Evolutionary conservation across 2,888 invertebrate species (phyloP).

Genomic region (Pristionchus japonicus): DNA sequence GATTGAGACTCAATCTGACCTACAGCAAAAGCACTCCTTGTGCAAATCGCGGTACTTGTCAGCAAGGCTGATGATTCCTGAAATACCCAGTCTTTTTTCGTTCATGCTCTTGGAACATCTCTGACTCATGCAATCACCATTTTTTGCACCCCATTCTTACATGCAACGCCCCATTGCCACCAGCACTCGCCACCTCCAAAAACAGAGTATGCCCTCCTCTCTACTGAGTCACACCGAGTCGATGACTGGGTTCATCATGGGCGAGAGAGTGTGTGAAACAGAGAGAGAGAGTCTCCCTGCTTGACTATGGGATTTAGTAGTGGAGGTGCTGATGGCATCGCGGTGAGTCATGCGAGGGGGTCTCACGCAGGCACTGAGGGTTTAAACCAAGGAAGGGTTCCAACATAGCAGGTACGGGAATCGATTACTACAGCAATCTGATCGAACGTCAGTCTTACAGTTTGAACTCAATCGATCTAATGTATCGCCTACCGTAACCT

Average conservation of each 20-base stretch:
- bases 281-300: neutral
- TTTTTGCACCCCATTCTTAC: no score
- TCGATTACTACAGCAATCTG: no score
- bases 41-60: no score
- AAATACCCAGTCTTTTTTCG: no score
- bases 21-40: no score
- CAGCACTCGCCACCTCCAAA: neutral
- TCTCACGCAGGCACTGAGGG: neutral
- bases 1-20: no score
- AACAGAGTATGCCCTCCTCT: neutral
- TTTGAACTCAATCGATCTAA: no score
- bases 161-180: neutral
- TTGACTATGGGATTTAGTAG: conserved; percentile 23
- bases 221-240: neutral
- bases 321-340: conserved; percentile 31
- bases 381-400: neutral
- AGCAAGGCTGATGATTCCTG: no score
- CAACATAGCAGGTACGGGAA: no score
- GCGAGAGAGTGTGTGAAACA: neutral
- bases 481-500: neutral
- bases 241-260: neutral
- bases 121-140: neutral
- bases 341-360: neutral
- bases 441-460: no score
- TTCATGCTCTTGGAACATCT: neutral